Base-by-base conservation (phyloP, 1,140 invertebrate species). In the Scaptodrosophila lebanonensis region DNA sequence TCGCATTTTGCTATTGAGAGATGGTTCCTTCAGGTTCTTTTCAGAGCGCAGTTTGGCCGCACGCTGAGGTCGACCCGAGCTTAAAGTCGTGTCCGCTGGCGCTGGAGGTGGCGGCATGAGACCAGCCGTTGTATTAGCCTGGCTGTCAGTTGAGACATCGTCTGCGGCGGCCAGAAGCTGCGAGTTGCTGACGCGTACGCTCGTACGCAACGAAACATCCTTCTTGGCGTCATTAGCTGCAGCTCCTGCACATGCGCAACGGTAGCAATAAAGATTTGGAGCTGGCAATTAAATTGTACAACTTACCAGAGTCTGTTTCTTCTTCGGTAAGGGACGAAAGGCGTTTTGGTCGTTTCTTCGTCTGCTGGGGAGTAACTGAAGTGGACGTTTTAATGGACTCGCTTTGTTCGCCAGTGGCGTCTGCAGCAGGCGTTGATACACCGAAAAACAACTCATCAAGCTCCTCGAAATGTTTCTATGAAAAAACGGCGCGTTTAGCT, bases 331-430 rank as follows among this genome's bases (percentile, higher is more conserved):
- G 13, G 2, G 71, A 53, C 7, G 63, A 18, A 0, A 85, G 25
- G 2, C 83, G 83, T 42, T 85, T 85, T 16, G 67, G 29, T 0
- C 83, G 70, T 36, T 85, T 85, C 36, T 85, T 85, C 0, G 65
- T 77, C 25, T 85, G 83, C 43, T 85, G 83, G 20, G 83, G 83
- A 0, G 83, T 82, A 13, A 54, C 58, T 5, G 59, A 59, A n/a
- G 16, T 43, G 4, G 36, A 15, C 0, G 59, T 45, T 3, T 20
- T 25, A 11, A 6, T 33, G 20, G 40, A 7, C 13, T 20, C 13
- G 9, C 29, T 20, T 29, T 51, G 49, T 4, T 25, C 8, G 0
- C 27, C 4, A n/a, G 57, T 73, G 15, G 7, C 16, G 1, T 30
- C 49, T 4, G 47, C 3, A 1, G 2, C 12, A 0, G 61, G 15